phyloP scores from a whole-genome alignment of 2,113 vertebrate genomes.

The Lepidothrix coronata region DNA sequence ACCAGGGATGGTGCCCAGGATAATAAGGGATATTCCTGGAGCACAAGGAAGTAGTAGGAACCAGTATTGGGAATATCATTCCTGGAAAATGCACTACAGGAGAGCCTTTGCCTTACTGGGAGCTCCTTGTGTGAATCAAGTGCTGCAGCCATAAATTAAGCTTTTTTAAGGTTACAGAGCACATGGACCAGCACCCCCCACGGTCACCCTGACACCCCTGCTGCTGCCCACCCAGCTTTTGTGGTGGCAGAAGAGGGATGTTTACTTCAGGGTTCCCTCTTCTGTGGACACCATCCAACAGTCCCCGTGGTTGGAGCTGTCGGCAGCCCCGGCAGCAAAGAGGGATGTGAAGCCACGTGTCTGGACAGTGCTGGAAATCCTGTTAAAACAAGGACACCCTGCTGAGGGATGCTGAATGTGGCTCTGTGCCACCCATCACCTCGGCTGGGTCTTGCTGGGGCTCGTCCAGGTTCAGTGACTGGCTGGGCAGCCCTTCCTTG shows the following conservation, averaged over 20 bases:
- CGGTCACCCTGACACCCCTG: not conserved
- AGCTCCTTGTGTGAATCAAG: accelerated
- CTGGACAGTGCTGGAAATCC: not conserved
- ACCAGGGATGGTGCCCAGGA: not conserved
- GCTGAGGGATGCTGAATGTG: not conserved
- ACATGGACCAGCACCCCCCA: not conserved
- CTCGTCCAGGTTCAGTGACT: not conserved
- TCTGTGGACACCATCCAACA: accelerated
- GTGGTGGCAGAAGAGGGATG: not conserved
- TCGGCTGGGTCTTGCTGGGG: not conserved
- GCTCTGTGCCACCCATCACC: not conserved
- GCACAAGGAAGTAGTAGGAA: not conserved
- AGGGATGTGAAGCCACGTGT: not conserved
- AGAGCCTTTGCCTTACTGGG: not conserved
- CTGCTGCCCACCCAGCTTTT: not conserved
- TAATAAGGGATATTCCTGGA: not conserved
- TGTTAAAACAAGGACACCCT: not conserved
- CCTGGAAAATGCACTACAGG: not conserved
- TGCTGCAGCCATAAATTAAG: not conserved
- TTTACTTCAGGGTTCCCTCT: not conserved
- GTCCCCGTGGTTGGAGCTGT: not conserved
- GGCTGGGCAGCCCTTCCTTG: not conserved
- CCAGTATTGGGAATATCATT: not conserved
- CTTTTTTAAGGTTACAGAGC: not conserved
- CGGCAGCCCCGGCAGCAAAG: not conserved